Evolutionary conservation across 2,888 invertebrate species (phyloP).

Genomic region (Lottia gigantea): DNA sequence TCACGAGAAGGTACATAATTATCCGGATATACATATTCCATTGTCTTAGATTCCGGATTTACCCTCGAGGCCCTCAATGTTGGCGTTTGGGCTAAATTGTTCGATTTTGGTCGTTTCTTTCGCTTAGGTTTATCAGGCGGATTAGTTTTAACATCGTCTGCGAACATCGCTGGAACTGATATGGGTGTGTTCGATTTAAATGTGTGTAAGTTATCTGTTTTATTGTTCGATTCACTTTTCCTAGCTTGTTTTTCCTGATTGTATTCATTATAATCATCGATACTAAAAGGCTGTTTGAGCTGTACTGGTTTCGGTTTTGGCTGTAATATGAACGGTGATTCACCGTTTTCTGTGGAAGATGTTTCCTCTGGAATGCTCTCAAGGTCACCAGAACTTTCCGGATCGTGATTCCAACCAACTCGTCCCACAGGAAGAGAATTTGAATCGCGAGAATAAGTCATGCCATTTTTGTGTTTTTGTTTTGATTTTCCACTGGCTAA

Average conservation of each 20-base stretch:
- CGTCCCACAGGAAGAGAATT: not conserved
- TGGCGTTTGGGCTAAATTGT: not conserved
- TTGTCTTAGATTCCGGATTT: conserved; percentile 4
- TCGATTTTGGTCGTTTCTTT: not conserved
- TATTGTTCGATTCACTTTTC: conserved; percentile 2
- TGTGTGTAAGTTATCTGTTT: conserved; percentile 3
- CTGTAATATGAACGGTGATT: not conserved
- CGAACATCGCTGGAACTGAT: conserved; percentile 19
- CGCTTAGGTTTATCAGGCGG: conserved; percentile 8
- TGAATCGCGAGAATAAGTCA: not conserved
- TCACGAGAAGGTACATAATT: not conserved
- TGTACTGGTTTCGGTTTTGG: not conserved
- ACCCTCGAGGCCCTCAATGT: conserved; percentile 6
- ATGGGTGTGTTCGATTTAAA: conserved; percentile 19
- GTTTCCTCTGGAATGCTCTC: conserved; percentile 2
- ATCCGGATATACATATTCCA: not conserved
- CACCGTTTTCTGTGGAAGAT: not conserved
- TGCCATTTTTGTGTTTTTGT: not conserved
- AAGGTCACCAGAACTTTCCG: not conserved
- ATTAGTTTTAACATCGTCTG: not conserved
- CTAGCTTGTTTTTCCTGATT: not conserved
- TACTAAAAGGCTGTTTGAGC: too few relatives aligned
- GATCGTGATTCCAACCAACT: not conserved
- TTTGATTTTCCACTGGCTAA: not conserved
- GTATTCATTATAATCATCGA: not conserved